Evolutionary conservation across 2,113 vertebrate species (phyloP), one percentile per base, ranked within the genome.

Genomic region (Protomyctophum bolini): DNA sequence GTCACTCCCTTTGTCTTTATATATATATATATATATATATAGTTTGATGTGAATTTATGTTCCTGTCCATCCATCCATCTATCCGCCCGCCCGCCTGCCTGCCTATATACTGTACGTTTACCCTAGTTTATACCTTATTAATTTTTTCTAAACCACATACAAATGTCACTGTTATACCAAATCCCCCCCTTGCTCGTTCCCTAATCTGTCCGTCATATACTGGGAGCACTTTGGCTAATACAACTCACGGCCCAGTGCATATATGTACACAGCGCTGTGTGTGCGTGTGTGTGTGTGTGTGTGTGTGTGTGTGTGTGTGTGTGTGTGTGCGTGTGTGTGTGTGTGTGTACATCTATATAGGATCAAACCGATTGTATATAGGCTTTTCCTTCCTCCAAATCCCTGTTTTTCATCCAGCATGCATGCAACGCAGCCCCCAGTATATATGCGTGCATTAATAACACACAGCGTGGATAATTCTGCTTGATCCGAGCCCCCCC

Each of bases 381-480:
- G 73, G 75, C 76, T 84, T 79, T 83, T 68, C 74, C 71, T 10
- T 58, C 29, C 57, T 41, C 73, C n/a, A n/a, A 77, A 82, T 81
- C 81, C 71, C 52, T 58, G 46, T 58, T 72, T 67, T 41, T 41
- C 33, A 41, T 41, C 33, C 33, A 41, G 33, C 33, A 41, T 41
- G 33, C 33, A 41, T 41, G 33, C 33, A 6, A 41, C 4, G 33
- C 33, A 6, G 33, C 33, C 1, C 33, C 33, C 33, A 41, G 33
- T 41, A 41, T 21, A 21, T 21, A 21, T 41, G 33, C 33, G 33
- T 41, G 5, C 33, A 41, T 41, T 41, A 41, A 41, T 41, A 41
- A 41, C 33, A 41, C 33, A 41, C 33, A 41, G 33, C 63, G 51
- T 52, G 60, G 76, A 72, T 86, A 82, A 83, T 83, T 79, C 75